These are phyloP conservation scores for Schizopygopsis pylzovi DNA, from an alignment of 2,797 vertebrate genomes.

Conservation along the genomic window DNA sequence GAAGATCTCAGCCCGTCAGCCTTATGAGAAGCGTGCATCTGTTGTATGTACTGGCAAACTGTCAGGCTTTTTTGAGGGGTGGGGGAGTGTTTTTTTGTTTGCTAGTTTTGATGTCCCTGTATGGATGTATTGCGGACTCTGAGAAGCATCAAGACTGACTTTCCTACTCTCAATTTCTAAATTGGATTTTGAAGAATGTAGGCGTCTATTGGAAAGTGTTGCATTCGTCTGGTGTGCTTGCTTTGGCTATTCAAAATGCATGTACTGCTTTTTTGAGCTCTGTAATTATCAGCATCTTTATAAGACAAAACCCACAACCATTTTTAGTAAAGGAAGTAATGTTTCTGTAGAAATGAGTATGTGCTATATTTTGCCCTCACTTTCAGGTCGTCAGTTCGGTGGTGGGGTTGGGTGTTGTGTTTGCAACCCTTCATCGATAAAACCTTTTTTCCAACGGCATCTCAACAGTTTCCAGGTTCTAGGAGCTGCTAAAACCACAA, in stretches of 20 bases:
- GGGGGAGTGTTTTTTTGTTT: slow-evolving; percentile 33
- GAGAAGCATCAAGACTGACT: slow-evolving; percentile 36
- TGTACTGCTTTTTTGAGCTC: slow-evolving; percentile 9
- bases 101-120: slow-evolving; percentile 46
- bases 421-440: slow-evolving; percentile 49
- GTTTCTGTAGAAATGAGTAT: neutral
- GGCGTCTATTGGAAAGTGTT: slow-evolving; percentile 40
- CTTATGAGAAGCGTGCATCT: slow-evolving; percentile 25
- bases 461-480: slow-evolving; percentile 58
- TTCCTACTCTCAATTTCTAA: slow-evolving; percentile 23
- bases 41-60: slow-evolving; percentile 46
- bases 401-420: neutral
- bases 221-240: slow-evolving; percentile 13
- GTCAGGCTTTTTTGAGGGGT: slow-evolving; percentile 35
- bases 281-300: slow-evolving; percentile 34
- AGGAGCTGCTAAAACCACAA: slow-evolving; percentile 52
- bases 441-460: slow-evolving; percentile 43
- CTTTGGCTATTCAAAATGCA: slow-evolving; percentile 2
- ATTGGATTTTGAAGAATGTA: slow-evolving; percentile 45
- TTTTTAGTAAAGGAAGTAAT: neutral
- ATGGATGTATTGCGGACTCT: slow-evolving; percentile 32
- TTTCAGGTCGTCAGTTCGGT: slow-evolving; percentile 1
- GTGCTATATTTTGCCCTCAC: slow-evolving; percentile 4
- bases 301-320: neutral
- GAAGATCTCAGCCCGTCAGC: slow-evolving; percentile 54